A percentile compares a stretch with the other conserved stretches of the same genome.
Conservation (phyloP, 1,140 invertebrate species). For the Homalodisca vitripennis region DNA sequence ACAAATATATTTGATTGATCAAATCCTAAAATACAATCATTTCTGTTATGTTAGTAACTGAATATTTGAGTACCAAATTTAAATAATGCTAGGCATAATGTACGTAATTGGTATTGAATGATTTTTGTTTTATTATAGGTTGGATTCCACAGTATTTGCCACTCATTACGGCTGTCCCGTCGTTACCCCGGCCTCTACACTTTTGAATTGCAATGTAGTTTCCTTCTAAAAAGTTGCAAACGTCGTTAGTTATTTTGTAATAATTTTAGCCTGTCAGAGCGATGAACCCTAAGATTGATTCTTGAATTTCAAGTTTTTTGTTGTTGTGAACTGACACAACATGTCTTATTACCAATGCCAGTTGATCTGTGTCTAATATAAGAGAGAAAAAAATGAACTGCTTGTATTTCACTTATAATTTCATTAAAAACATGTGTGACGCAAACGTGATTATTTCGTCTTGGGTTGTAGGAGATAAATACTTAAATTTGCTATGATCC, state of each 20-base stretch:
- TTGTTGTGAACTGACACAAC: slow-evolving; percentile 14
- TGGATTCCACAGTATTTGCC: slow-evolving; percentile 42
- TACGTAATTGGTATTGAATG: slow-evolving; percentile 39
- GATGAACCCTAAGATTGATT: slow-evolving; percentile 30
- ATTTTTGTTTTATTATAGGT: slow-evolving; percentile 40
- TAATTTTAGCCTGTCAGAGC: slow-evolving; percentile 20
- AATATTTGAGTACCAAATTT: slow-evolving; percentile 40
- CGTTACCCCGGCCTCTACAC: slow-evolving; percentile 44
- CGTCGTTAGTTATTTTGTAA: neutral
- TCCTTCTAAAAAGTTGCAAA: slow-evolving; percentile 23
- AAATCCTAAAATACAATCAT: slow-evolving; percentile 8
- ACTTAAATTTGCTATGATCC: slow-evolving; percentile 13
- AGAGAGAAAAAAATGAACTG: slow-evolving; percentile 27
- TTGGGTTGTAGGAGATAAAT: slow-evolving; percentile 28
- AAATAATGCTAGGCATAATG: slow-evolving; percentile 45
- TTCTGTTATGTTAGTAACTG: slow-evolving; percentile 2
- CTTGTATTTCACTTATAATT: slow-evolving; percentile 23
- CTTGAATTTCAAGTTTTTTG: slow-evolving; percentile 19
- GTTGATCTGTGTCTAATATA: slow-evolving; percentile 32
- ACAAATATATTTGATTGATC: slow-evolving; percentile 21
- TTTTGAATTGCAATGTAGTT: slow-evolving; percentile 33
- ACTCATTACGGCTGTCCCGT: slow-evolving; percentile 44
- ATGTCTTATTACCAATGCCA: slow-evolving; percentile 25
- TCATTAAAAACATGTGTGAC: slow-evolving; percentile 21
- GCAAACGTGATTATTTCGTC: slow-evolving; percentile 31